Evolutionary conservation across 2,113 vertebrate genomes (phyloP), one percentile per base, ranked within the genome.

Genomic region (Silurus meridionalis): DNA sequence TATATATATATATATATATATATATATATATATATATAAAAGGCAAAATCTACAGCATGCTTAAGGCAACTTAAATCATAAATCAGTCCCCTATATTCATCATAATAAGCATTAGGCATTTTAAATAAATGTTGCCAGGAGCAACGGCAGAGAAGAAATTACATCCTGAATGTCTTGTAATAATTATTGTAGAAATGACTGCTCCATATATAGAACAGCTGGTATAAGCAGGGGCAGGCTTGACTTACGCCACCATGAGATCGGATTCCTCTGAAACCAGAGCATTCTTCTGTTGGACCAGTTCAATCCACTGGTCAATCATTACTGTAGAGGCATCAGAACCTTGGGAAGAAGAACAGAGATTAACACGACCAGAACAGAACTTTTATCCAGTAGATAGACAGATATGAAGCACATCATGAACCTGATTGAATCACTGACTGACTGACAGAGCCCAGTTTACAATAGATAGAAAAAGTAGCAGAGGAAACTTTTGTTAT

Each of bases 201-300:
- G 13, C 14, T 6, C 19, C 2, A 25, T 64, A 86, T 50, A 5
- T 53, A 55, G 80, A 79, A 79, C 53, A 55, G 61, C 52, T 17
- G 52, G 10, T 46, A 10, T 66, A 60, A 82, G n/a, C 5, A 25
- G 0, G 6, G 10, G 11, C 25, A 82, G 25, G 10, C 1, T 15
- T 60, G 6, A 94, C 96, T 97, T 93, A 99, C 97, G 89, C 91
- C 85, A 99, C 96, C 97, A 98, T 99, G 89, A 99, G 97, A 86
- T 98, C 98, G 0, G 98, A 98, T 91, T 99, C 98, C 90, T 99
- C 98, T 0, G 91, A 95, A 82, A 99, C 92, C 86, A 98, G 85
- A 0, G 88, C 93, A 85, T 98, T 98, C 92, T 97, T 99, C 92
- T 97, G 93, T 81, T 97, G 95, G 64, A 98, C 96, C 0, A 99